These are phyloP conservation scores for Diglossa cyanea DNA, from an alignment of 2,797 vertebrate species.

Conservation along the genomic window DNA sequence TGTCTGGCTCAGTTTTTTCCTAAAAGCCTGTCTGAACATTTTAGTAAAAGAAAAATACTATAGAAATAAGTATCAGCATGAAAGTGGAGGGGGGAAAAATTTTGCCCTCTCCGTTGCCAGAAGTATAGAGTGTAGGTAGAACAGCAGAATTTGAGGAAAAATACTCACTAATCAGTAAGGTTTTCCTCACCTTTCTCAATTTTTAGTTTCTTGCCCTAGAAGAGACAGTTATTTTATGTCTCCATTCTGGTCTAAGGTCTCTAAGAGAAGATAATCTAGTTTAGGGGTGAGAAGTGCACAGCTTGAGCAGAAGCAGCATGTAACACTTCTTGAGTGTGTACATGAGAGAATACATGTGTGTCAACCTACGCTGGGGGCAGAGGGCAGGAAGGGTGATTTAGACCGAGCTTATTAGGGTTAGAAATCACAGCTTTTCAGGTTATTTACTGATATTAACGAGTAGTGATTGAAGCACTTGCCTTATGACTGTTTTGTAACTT, in stretches of 20 bases:
- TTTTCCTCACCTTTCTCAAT: background rate
- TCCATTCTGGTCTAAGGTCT: background rate
- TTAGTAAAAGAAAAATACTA: background rate
- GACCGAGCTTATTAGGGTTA: background rate
- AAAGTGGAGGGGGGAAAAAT: fast-evolving
- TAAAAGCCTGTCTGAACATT: background rate
- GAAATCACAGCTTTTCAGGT: background rate
- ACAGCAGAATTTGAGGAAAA: background rate
- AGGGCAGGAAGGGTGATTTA: background rate
- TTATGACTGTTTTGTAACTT: background rate
- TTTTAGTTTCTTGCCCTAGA: background rate
- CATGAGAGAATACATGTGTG: background rate
- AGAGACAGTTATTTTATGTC: background rate
- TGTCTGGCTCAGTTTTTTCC: background rate
- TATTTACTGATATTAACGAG: background rate
- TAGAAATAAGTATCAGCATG: background rate
- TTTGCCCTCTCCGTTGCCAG: background rate
- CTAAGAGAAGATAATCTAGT: background rate
- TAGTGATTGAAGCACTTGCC: fast-evolving
- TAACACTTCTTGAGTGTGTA: background rate
- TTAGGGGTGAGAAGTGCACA: background rate
- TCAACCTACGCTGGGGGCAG: fast-evolving
- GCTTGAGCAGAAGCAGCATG: background rate
- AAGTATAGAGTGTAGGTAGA: background rate
- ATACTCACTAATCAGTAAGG: background rate